These are phyloP conservation scores for Prionchulus punctatus DNA, from an alignment of 2,888 invertebrate genomes.

Conservation along the genomic window DNA sequence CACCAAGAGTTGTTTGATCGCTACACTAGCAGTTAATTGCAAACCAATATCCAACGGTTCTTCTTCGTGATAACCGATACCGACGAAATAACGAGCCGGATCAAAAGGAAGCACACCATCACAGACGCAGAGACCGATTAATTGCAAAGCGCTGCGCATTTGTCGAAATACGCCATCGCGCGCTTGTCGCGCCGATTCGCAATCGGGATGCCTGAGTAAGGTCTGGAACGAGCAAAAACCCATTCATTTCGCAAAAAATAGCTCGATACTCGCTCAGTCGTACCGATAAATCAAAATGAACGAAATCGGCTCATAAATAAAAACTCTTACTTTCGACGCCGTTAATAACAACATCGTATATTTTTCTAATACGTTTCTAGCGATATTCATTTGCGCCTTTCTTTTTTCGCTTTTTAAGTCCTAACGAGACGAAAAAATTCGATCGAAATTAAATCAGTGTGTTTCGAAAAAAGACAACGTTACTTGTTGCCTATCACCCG, in stretches of 20 bases:
- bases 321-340: constrained; percentile 64
- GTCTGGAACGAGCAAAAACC: constrained; percentile 54
- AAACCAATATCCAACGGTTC: constrained; percentile 36
- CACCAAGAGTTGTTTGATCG: constrained; percentile 60
- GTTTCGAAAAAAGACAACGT: constrained; percentile 16
- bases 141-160: constrained; percentile 87
- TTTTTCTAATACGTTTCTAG: constrained; percentile 78
- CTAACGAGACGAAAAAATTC: constrained; percentile 22
- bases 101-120: constrained; percentile 58
- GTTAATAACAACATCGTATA: constrained; percentile 92
- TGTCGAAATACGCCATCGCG: constrained; percentile 85
- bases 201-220: constrained; percentile 81
- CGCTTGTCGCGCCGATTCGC: constrained; percentile 77
- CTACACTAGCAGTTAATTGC: constrained; percentile 50
- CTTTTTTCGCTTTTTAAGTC: constrained; percentile 64
- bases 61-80: constrained; percentile 15
- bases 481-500: constrained; percentile 61
- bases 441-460: constrained; percentile 37
- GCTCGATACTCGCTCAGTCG: too few species aligned
- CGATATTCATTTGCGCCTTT: constrained; percentile 86
- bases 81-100: constrained; percentile 18
- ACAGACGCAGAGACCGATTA: constrained; percentile 89
- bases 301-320: not conserved
- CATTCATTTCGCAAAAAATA: too few species aligned
- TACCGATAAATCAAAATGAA: not conserved